These are phyloP conservation scores for Drosophila kokeensis DNA, from an alignment of 2,888 invertebrate genomes.

Conservation along the genomic window DNA sequence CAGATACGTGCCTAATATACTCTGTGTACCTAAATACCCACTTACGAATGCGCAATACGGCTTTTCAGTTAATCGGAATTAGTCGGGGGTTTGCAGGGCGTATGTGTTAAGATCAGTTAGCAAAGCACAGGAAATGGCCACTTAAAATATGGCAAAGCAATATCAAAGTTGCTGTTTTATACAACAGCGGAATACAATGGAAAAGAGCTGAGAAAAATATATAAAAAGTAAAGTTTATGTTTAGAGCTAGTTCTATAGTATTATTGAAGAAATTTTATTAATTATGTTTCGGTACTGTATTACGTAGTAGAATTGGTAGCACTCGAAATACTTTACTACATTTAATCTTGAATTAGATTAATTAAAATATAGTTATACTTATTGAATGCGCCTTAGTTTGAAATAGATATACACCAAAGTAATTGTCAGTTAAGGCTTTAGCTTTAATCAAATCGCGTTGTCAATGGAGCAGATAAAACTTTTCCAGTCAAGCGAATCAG, in stretches of 20 bases:
- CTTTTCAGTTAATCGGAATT: conserved; percentile 23
- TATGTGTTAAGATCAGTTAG: conserved; percentile 13
- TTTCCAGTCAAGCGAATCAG: conserved; percentile 1
- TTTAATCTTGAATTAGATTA: background rate
- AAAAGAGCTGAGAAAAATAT: background rate
- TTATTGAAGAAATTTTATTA: background rate
- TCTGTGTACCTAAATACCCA: background rate
- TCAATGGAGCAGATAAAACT: background rate
- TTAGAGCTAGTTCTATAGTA: background rate
- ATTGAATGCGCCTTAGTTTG: background rate
- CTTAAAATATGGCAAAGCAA: background rate
- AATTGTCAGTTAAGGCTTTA: background rate
- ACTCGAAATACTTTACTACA: background rate
- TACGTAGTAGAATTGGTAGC: background rate
- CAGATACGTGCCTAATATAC: conserved; percentile 52
- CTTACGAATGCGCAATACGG: conserved; percentile 26
- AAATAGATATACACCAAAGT: background rate
- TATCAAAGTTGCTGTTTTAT: background rate
- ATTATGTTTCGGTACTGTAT: background rate
- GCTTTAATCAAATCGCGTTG: conserved; percentile 6
- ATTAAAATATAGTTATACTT: background rate
- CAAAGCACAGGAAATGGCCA: conserved; percentile 1
- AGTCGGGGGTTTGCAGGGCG: conserved; percentile 8
- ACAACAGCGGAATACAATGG: background rate
- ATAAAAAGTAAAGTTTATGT: too few species aligned